Percentiles rank a stretch among this genome's conserved stretches.
These are phyloP conservation scores for Perizoma affinitatum DNA, from an alignment of 2,888 invertebrate species.

Conservation along the genomic window DNA sequence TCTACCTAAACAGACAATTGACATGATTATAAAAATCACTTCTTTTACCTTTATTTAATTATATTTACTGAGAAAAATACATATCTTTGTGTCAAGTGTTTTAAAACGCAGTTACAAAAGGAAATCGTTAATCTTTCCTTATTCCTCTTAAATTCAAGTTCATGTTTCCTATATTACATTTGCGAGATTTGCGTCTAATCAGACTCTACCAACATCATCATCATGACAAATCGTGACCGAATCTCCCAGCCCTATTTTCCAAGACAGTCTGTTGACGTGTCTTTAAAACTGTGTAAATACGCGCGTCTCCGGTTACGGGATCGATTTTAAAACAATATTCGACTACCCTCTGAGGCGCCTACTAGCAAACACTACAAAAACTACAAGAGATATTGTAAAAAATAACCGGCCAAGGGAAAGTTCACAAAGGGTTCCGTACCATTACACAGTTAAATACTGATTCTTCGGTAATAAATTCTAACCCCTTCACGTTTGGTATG, in stretches of 20 bases:
- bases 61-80: too few relatives aligned
- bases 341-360: constrained; percentile 55
- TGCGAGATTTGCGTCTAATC: too few relatives aligned
- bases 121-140: too few relatives aligned
- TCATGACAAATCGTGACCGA: background rate
- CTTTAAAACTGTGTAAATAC: constrained; percentile 77
- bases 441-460: background rate
- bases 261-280: constrained; percentile 59
- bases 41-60: too few relatives aligned
- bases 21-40: too few relatives aligned
- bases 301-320: constrained; percentile 61
- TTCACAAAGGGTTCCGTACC: constrained; percentile 5
- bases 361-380: constrained; percentile 51
- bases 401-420: constrained; percentile 10
- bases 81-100: too few relatives aligned
- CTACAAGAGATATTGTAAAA: constrained; percentile 28
- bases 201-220: background rate
- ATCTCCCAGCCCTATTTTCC: constrained; percentile 45
- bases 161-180: too few relatives aligned
- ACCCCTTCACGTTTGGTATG: too few relatives aligned
- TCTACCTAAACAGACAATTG: too few relatives aligned
- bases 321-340: constrained; percentile 71
- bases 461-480: background rate
- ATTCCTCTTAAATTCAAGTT: too few relatives aligned
- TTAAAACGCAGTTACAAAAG: too few relatives aligned